Evolutionary conservation across 1,140 invertebrate species (phyloP), one percentile per base, ranked within the genome.

Genomic region (Eufriesea mexicana): DNA sequence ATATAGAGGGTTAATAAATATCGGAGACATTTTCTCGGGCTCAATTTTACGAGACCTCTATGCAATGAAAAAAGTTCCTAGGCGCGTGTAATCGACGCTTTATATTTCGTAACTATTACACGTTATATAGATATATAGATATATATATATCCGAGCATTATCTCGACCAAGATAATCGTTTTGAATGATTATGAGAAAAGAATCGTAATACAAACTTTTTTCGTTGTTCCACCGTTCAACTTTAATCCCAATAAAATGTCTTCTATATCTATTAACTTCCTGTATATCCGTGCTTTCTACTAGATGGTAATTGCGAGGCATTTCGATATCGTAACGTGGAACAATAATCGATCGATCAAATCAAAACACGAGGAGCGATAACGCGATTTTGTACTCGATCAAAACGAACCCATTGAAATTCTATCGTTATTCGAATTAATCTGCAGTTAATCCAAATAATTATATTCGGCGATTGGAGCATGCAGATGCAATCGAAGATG

Each of bases 291-390:
- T 75, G 79, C 79, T 75, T 81, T 81, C 71, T 47, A 25, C 47
- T 81, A 81, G 51, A 51, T 72, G 71, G 18, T 76, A 57, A 67
- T 66, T 42, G 42, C 51, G 51, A 47, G 51, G 55, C 62, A 55
- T 67, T 82, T 76, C 25, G 66, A 54, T 76, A 68, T 76, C 72
- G 62, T 49, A 67, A 81, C 74, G 72, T n/a, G 75, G 45, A 61
- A 51, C 45, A 62, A 78, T 57, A 55, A 16, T 67, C 23, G 35
- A 76, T 55, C 59, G 42, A 79, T 71, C n/a, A 9, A 66, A 66
- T 49, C 10, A 35, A 68, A 49, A 2, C 20, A n/a, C 23, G 20
- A 45, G 0, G 35, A 72, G 49, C 5, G 67, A 47, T 68, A 68
- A 68, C 10, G 23, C 42, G 14, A 47, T 67, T 45, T 45, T 23